phyloP scores from a whole-genome alignment of 1,140 invertebrate species.

The Drosophila punjabiensis region DNA sequence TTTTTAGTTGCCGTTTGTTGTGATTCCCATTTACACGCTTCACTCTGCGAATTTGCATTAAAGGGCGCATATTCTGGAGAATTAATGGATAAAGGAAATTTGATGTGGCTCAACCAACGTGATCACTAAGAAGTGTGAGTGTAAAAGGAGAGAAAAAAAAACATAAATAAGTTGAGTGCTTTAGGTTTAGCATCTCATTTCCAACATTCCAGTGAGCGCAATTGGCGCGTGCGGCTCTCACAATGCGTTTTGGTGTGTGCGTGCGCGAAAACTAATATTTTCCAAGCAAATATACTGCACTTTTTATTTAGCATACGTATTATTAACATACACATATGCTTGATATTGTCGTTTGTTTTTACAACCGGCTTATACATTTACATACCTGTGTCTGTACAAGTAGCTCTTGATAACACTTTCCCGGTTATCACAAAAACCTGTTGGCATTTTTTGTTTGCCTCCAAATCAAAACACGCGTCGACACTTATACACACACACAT shows the following conservation, averaged over 20 bases:
- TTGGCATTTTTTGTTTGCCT: slow-evolving; percentile 22
- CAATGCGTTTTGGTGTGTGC: neutral
- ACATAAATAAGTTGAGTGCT: slow-evolving; percentile 3
- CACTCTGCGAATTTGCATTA: neutral
- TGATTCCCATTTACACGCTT: slow-evolving; percentile 23
- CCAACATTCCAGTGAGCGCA: slow-evolving; percentile 22
- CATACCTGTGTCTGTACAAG: neutral
- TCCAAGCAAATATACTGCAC: neutral
- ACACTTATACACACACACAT: neutral
- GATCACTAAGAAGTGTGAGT: slow-evolving; percentile 11
- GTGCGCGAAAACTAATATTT: slow-evolving; percentile 39
- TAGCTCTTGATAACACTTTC: slow-evolving; percentile 1
- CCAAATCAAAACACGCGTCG: slow-evolving; percentile 35
- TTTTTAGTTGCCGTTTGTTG: slow-evolving; percentile 51
- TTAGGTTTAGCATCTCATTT: slow-evolving; percentile 8
- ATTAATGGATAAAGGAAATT: neutral
- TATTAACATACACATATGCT: neutral
- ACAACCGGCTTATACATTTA: slow-evolving; percentile 26
- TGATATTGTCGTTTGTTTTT: slow-evolving; percentile 1
- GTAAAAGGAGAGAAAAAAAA: neutral
- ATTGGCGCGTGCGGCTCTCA: slow-evolving; percentile 36
- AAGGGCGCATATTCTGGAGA: neutral
- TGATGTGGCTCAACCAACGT: neutral
- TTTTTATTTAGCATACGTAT: slow-evolving; percentile 5
- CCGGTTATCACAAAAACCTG: slow-evolving; percentile 37